A percentile compares a stretch with the other conserved stretches of the same genome.
Evolutionary conservation across 35 echinoderm and acorn worm species (phyloP).

Genomic region (Hemicentrotus pulcherrimus): DNA sequence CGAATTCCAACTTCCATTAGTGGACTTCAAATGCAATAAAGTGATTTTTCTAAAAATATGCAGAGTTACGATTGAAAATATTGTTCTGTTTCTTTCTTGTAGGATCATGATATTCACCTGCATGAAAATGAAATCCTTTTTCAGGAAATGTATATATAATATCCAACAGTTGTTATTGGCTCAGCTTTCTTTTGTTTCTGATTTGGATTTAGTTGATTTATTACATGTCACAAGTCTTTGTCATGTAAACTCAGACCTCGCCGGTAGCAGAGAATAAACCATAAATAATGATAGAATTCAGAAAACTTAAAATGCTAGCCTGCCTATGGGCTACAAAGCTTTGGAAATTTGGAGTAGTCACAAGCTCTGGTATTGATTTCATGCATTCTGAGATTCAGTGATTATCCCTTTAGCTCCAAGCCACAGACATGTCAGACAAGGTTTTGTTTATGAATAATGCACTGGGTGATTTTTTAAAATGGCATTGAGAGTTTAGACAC

Average conservation of each 20-base stretch:
- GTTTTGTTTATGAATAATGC: constrained; percentile 12
- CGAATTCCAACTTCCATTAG: background rate
- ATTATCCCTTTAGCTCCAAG: background rate
- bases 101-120: background rate
- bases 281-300: background rate
- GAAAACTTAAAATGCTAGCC: background rate
- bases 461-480: background rate
- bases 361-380: background rate
- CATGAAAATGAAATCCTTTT: background rate
- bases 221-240: background rate
- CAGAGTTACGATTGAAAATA: background rate
- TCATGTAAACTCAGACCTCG: background rate
- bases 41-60: background rate
- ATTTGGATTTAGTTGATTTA: background rate
- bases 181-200: background rate
- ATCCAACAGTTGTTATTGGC: background rate
- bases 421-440: background rate
- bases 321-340: background rate
- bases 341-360: background rate
- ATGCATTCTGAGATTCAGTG: background rate
- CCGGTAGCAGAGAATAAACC: background rate
- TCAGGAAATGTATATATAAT: background rate
- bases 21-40: background rate
- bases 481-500: background rate
- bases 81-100: background rate